phyloP scores from a whole-genome alignment of 2,797 vertebrate genomes.

The Lacerta agilis region DNA sequence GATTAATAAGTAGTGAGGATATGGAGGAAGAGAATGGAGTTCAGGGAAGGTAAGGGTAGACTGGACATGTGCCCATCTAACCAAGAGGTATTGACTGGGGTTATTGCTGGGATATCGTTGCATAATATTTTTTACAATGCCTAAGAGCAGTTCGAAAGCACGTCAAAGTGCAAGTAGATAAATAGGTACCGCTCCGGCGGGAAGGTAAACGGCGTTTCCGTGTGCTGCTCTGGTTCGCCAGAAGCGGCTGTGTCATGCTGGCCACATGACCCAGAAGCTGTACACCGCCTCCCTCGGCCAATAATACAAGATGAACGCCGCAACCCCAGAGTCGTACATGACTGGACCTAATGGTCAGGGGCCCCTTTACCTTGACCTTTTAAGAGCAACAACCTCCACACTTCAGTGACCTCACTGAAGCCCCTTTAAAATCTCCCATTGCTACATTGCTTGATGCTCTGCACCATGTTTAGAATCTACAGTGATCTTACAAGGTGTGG shows the following conservation, averaged over 20 bases:
- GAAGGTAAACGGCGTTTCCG: too few species aligned
- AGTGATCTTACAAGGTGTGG: neutral
- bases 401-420: neutral
- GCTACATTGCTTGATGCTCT: neutral
- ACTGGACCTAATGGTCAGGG: too few species aligned
- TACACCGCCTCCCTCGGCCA: too few species aligned
- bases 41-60: neutral
- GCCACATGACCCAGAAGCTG: too few species aligned
- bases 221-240: too few species aligned
- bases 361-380: too few species aligned
- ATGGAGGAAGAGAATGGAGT: neutral
- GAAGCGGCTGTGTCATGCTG: too few species aligned
- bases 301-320: too few species aligned
- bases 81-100: neutral
- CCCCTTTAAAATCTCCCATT: neutral
- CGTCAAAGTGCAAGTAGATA: too few species aligned
- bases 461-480: neutral
- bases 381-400: neutral
- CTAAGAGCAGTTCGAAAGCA: neutral
- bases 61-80: neutral
- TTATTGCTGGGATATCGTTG: neutral
- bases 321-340: too few species aligned
- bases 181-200: too few species aligned
- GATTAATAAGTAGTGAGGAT: neutral
- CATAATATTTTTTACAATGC: neutral